phyloP scores from a whole-genome alignment of 2,797 vertebrate genomes.

The Alcedo atthis region DNA sequence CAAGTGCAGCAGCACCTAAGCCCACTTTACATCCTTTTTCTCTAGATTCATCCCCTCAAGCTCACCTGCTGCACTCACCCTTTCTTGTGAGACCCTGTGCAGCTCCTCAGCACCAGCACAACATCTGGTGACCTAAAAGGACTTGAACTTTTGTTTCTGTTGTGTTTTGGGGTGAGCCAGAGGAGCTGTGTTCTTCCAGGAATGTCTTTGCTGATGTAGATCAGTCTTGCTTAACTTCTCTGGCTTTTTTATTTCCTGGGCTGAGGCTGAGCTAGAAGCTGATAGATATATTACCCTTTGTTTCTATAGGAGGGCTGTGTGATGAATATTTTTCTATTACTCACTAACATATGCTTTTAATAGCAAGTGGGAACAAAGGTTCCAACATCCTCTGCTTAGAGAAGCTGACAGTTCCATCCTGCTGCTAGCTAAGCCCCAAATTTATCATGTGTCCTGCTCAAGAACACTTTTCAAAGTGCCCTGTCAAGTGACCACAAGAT shows the following conservation, averaged over 20 bases:
- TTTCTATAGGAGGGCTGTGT: not conserved
- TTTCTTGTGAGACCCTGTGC: not conserved
- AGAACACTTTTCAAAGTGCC: not conserved
- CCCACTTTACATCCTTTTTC: not conserved
- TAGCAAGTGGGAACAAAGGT: slow-evolving; percentile 13
- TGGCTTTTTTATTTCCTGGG: not conserved
- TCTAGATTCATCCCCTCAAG: not conserved
- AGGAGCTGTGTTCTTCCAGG: not conserved
- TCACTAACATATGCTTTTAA: slow-evolving; percentile 48
- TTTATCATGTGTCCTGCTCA: not conserved
- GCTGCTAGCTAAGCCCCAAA: not conserved
- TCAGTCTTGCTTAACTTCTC: not conserved
- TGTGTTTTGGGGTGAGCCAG: not conserved
- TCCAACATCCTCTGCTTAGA: not conserved
- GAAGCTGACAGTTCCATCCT: not conserved
- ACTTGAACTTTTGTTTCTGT: not conserved
- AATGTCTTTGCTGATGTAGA: not conserved
- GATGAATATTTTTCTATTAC: not conserved
- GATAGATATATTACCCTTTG: not conserved
- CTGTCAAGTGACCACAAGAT: not conserved
- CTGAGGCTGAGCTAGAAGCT: slow-evolving; percentile 2
- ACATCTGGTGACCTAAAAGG: not conserved
- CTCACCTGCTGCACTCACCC: not conserved
- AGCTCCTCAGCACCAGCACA: not conserved
- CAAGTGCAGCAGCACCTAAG: not conserved